phyloP scores from a whole-genome alignment of 2,797 vertebrate species.

The Karalla daura region DNA sequence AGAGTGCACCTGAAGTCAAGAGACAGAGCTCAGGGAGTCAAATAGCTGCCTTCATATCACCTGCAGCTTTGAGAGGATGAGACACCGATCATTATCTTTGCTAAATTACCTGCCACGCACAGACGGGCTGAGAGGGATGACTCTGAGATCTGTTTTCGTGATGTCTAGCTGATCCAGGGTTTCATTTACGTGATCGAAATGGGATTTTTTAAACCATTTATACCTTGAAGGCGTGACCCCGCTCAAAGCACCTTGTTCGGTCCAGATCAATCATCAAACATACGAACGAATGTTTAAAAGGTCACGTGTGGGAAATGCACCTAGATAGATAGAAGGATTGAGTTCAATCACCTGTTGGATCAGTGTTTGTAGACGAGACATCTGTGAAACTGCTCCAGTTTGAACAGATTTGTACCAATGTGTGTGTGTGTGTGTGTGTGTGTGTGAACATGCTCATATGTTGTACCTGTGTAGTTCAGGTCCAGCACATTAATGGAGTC shows the following conservation, averaged over 20 bases:
- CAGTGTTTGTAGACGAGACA: constrained; percentile 5
- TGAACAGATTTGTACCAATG: no score
- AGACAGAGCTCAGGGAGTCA: background rate
- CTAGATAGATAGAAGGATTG: background rate
- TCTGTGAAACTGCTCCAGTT: background rate
- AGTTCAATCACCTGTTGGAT: constrained; percentile 13
- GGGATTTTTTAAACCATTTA: constrained; percentile 10
- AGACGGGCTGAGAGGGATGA: constrained; percentile 20
- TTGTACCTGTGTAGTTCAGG: background rate
- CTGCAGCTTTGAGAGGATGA: constrained; percentile 13
- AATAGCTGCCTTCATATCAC: constrained; percentile 7
- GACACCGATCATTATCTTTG: constrained; percentile 20
- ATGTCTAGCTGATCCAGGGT: background rate
- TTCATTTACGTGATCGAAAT: constrained; percentile 25
- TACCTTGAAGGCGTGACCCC: constrained; percentile 16
- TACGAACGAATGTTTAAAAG: background rate
- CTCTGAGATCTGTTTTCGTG: constrained; percentile 16
- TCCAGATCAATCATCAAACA: constrained; percentile 17
- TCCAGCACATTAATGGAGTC: constrained; percentile 14
- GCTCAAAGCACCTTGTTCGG: background rate
- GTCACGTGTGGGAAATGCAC: background rate
- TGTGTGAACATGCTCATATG: background rate
- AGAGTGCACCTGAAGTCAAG: background rate
- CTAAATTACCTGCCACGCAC: constrained; percentile 7
- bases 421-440: background rate